These are phyloP conservation scores for Hemiscyllium ocellatum DNA, from an alignment of 2,113 vertebrate species.

Conservation along the genomic window DNA sequence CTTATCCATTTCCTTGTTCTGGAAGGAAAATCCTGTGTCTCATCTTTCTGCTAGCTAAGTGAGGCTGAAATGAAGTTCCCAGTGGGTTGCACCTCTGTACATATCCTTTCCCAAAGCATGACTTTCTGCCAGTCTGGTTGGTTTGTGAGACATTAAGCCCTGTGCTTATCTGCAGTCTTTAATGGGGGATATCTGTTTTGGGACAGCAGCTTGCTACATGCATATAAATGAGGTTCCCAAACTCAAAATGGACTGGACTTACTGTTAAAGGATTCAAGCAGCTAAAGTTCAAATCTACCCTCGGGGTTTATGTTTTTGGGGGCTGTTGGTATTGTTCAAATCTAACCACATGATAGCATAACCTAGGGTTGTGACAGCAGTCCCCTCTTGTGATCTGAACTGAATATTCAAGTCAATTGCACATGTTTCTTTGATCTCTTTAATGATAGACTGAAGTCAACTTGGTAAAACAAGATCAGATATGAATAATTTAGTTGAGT, in stretches of 20 bases:
- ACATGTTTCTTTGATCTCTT: background rate
- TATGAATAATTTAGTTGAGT: background rate
- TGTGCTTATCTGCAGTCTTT: background rate
- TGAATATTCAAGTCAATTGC: background rate
- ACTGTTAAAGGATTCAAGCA: background rate
- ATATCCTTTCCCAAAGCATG: background rate
- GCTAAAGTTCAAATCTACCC: background rate
- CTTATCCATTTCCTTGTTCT: too few species aligned
- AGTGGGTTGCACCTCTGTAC: background rate
- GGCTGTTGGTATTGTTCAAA: background rate
- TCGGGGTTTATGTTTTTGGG: background rate
- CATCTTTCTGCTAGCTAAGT: background rate
- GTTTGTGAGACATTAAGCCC: background rate
- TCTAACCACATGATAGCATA: background rate
- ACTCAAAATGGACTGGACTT: background rate
- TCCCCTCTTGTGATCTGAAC: background rate
- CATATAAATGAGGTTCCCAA: background rate
- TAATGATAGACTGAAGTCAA: background rate
- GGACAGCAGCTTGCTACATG: background rate
- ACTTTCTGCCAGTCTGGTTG: background rate
- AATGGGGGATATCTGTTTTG: background rate
- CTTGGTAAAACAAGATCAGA: background rate
- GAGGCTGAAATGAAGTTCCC: background rate
- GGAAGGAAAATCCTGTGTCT: background rate
- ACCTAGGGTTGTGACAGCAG: background rate